phyloP scores from a whole-genome alignment of 2,113 vertebrate genomes.

The Daboia siamensis region DNA sequence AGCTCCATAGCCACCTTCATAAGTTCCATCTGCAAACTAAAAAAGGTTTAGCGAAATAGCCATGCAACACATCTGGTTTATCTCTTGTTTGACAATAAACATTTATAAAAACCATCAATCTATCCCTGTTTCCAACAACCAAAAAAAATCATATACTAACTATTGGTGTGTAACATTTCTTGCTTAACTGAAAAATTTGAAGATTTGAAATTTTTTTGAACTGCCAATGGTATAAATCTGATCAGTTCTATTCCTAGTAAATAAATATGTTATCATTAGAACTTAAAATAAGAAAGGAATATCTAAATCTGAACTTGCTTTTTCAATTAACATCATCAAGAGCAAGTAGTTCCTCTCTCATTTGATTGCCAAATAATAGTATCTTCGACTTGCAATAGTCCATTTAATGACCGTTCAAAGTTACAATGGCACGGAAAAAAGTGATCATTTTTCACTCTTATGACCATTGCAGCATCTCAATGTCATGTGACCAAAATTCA shows the following conservation, averaged over 20 bases:
- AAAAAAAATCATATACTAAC: not conserved
- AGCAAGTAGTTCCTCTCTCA: not conserved
- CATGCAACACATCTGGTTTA: not conserved
- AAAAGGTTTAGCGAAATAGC: not conserved
- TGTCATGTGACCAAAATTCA: no score
- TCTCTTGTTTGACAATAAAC: not conserved
- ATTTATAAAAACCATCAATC: not conserved
- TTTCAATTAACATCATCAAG: not conserved
- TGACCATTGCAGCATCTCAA: no score
- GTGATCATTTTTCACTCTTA: no score
- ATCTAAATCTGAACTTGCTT: not conserved
- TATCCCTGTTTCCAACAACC: not conserved
- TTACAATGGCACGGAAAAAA: no score
- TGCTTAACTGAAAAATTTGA: not conserved
- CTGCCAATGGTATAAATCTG: not conserved
- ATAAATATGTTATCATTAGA: not conserved
- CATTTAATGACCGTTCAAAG: no score
- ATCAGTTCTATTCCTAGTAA: not conserved
- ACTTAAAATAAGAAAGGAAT: not conserved
- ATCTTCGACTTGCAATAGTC: no score
- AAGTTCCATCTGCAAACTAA: not conserved
- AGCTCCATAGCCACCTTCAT: not conserved
- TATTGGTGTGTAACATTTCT: not conserved
- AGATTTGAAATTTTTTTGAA: not conserved
- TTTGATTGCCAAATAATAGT: not conserved